phyloP scores from a whole-genome alignment of 2,113 vertebrate genomes.

The Tupaia tana region DNA sequence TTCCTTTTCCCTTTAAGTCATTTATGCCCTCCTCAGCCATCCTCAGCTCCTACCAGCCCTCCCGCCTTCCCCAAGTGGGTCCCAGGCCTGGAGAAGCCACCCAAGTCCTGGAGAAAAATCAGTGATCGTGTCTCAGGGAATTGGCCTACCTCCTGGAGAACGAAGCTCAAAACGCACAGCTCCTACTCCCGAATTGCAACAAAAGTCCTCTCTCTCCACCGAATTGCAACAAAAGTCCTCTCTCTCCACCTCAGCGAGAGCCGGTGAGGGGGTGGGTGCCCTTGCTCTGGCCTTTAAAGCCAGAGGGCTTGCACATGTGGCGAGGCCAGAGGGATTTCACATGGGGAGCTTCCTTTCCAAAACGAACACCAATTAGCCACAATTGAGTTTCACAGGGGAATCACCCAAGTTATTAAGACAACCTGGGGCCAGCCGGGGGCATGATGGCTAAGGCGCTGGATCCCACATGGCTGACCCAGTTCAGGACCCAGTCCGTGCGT shows the following conservation, averaged over 20 bases:
- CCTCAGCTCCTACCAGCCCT: neutral
- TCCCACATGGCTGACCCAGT: no score
- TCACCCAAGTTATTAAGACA: neutral
- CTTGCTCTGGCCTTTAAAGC: neutral
- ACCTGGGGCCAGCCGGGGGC: neutral
- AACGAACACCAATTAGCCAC: neutral
- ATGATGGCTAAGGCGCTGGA: no score
- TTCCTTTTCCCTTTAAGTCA: neutral
- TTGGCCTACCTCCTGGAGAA: slow-evolving; percentile 15
- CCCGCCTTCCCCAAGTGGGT: no score
- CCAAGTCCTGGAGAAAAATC: neutral
- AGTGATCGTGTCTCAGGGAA: no score
- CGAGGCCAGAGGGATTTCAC: neutral
- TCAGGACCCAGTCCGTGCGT: no score
- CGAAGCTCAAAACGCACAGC: neutral
- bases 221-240: neutral
- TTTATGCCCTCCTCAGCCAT: neutral
- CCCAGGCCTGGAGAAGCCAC: neutral
- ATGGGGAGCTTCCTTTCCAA: neutral
- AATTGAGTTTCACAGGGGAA: neutral
- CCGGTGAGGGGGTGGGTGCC: no score
- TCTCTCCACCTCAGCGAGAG: neutral
- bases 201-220: neutral
- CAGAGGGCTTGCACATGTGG: neutral
- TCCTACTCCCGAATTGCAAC: neutral